A percentile compares a stretch with the other conserved stretches of the same genome.
Conservation (phyloP, 64 coral and sea anemone species). For the Dendrophyllia cribrosa region DNA sequence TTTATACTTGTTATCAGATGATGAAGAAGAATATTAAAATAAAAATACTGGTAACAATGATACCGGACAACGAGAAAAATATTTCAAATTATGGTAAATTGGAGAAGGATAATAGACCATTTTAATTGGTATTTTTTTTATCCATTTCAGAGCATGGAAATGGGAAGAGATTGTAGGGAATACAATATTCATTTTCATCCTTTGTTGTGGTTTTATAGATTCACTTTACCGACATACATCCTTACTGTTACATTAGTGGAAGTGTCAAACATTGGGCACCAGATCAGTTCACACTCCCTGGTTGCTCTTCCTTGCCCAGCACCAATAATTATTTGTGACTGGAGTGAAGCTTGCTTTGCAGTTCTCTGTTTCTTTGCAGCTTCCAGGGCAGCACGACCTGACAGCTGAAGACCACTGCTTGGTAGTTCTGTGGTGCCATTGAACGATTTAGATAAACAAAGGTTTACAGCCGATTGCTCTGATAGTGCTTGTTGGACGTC, state of each 20-base stretch:
- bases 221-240: not conserved
- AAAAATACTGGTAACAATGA: too few species aligned
- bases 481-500: conserved; percentile 26
- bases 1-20: too few species aligned
- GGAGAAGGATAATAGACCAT: too few species aligned
- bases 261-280: conserved; percentile 27
- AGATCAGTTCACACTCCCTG: conserved; percentile 41
- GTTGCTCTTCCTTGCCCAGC: conserved; percentile 24
- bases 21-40: too few species aligned
- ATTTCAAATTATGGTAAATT: too few species aligned
- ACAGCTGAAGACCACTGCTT: not conserved
- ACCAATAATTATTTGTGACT: conserved; percentile 24
- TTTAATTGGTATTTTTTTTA: too few species aligned
- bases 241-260: conserved; percentile 22
- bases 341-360: conserved; percentile 11
- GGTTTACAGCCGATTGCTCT: conserved; percentile 16
- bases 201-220: too few species aligned
- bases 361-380: conserved; percentile 20
- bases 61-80: too few species aligned
- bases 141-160: too few species aligned
- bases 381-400: conserved; percentile 40
- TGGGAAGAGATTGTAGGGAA: too few species aligned
- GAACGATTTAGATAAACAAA: conserved; percentile 18
- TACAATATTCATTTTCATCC: too few species aligned
- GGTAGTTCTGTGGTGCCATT: conserved; percentile 24